phyloP scores from a whole-genome alignment of 1,140 invertebrate species.

The Aphidius ervi region DNA sequence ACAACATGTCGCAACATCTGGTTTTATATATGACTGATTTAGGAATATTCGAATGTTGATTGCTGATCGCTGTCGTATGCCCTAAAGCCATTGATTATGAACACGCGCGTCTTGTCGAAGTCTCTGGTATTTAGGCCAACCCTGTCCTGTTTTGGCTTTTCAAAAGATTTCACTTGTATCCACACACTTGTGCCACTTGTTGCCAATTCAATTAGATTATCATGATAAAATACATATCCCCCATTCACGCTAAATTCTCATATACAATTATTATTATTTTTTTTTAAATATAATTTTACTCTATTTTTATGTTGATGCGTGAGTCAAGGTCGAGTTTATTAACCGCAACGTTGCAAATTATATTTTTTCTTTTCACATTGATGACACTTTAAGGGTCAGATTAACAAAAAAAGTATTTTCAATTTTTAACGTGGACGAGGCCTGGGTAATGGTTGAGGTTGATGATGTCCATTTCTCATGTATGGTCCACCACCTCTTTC shows the following conservation, averaged over 20 bases:
- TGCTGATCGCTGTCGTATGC: not conserved
- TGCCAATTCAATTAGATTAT: too few species aligned
- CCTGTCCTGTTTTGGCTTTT: slow-evolving; percentile 6
- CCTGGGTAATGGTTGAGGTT: slow-evolving; percentile 48
- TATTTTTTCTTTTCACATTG: too few species aligned
- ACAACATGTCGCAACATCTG: slow-evolving; percentile 10
- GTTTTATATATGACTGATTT: slow-evolving; percentile 10
- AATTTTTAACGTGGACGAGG: slow-evolving; percentile 20
- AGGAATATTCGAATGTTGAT: slow-evolving; percentile 12
- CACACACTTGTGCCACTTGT: too few species aligned
- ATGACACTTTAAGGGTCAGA: too few species aligned
- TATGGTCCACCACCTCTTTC: slow-evolving; percentile 57
- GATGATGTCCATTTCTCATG: slow-evolving; percentile 19
- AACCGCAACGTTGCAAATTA: too few species aligned
- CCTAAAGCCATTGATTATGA: not conserved
- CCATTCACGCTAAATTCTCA: too few species aligned
- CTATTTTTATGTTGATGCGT: too few species aligned
- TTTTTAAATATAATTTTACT: too few species aligned
- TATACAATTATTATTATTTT: too few species aligned
- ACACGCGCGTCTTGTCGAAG: slow-evolving; percentile 1
- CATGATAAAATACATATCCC: too few species aligned
- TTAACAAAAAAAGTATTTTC: too few species aligned
- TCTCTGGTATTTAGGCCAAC: slow-evolving; percentile 18
- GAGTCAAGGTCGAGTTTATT: too few species aligned
- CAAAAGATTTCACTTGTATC: not conserved